Evolutionary conservation across 2,888 invertebrate species (phyloP).

Genomic region (Agriopis marginaria): DNA sequence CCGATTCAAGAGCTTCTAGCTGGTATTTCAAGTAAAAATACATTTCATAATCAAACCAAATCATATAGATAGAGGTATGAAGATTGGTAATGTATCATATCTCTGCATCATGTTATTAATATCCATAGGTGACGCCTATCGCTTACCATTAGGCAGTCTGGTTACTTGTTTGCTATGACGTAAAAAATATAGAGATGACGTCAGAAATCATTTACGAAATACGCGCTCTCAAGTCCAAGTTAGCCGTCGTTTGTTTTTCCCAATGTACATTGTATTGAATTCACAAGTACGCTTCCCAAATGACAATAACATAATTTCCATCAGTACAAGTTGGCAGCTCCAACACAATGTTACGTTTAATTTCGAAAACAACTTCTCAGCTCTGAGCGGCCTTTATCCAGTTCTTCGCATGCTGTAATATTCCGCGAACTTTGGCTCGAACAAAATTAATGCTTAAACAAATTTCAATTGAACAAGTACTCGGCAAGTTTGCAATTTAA

Average conservation of each 20-base stretch:
- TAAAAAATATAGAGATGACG: neutral
- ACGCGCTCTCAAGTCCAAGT: neutral
- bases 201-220: neutral
- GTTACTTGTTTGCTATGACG: no score
- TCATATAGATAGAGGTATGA: no score
- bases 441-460: slow-evolving; percentile 68
- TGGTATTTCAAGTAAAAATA: no score
- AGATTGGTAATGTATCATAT: no score
- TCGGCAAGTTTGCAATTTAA: slow-evolving; percentile 68
- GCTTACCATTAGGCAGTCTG: no score
- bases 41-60: no score
- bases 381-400: slow-evolving; percentile 30
- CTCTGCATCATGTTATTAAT: no score
- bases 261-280: neutral
- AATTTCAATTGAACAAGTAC: slow-evolving; percentile 68
- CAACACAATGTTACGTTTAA: slow-evolving; percentile 30
- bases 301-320: slow-evolving; percentile 22
- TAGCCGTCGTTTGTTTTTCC: neutral
- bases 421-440: slow-evolving; percentile 36
- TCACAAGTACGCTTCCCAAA: slow-evolving; percentile 3
- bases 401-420: slow-evolving; percentile 34
- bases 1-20: no score
- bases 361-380: slow-evolving; percentile 31
- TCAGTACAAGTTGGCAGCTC: slow-evolving; percentile 15
- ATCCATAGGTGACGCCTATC: no score